These are phyloP conservation scores for Procavia capensis DNA, from an alignment of 2,113 vertebrate species.

Conservation along the genomic window DNA sequence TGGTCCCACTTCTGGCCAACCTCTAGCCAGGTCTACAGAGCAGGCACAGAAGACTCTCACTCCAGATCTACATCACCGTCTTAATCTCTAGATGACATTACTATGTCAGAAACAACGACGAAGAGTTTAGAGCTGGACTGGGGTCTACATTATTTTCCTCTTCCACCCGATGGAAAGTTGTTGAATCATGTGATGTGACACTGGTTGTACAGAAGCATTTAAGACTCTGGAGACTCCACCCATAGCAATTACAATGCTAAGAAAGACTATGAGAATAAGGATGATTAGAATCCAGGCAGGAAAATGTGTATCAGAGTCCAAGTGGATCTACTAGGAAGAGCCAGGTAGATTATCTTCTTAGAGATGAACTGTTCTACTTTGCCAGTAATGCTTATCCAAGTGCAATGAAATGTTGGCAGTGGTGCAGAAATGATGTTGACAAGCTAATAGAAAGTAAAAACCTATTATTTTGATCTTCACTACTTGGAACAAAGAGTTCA, in stretches of 20 bases:
- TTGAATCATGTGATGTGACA: not conserved
- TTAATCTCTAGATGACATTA: not conserved
- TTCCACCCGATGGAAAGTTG: not conserved
- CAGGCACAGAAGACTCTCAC: not conserved
- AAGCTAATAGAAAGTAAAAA: not conserved
- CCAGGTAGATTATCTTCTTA: not conserved
- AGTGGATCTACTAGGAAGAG: not conserved
- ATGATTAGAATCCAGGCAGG: not conserved
- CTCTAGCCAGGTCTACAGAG: not conserved
- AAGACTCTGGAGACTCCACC: not conserved
- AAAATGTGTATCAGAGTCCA: not conserved
- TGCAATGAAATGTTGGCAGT: not conserved
- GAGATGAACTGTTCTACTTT: not conserved
- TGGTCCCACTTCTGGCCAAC: not conserved
- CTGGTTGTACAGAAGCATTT: not conserved
- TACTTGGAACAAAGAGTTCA: slow-evolving; percentile 2
- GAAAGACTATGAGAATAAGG: not conserved
- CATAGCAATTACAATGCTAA: not conserved
- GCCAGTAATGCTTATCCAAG: not conserved
- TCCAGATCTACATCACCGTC: not conserved
- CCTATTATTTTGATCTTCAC: not conserved
- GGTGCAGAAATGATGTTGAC: not conserved
- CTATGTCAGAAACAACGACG: not conserved
- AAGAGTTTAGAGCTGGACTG: not conserved
- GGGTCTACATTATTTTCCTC: not conserved